These are phyloP conservation scores for Redunca redunca DNA, from an alignment of 2,113 vertebrate genomes.

Conservation along the genomic window DNA sequence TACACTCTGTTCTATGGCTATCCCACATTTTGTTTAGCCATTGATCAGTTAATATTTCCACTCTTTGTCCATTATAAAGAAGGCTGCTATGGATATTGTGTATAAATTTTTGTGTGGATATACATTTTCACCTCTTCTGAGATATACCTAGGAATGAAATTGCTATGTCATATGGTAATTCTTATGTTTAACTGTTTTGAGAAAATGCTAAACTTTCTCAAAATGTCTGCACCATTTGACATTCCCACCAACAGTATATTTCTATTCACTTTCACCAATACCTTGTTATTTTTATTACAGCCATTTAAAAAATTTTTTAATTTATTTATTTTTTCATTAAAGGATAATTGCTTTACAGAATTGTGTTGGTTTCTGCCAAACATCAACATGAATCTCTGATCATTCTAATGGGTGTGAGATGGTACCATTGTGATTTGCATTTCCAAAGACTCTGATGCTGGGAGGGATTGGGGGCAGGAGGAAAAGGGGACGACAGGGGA, in stretches of 20 bases:
- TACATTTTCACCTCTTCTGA: neutral
- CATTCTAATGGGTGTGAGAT: neutral
- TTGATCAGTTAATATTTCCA: neutral
- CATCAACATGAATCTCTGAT: neutral
- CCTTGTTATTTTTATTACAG: neutral
- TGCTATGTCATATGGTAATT: neutral
- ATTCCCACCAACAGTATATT: neutral
- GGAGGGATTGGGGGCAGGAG: no score
- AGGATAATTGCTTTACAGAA: neutral
- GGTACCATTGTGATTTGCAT: neutral
- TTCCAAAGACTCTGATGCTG: neutral
- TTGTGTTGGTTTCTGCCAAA: neutral
- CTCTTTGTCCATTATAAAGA: neutral
- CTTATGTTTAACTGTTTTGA: neutral
- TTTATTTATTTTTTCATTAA: neutral
- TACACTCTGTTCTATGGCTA: neutral
- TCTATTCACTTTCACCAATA: neutral
- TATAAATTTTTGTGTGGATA: neutral
- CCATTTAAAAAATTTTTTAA: neutral
- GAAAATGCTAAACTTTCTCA: neutral
- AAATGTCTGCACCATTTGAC: neutral
- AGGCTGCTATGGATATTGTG: neutral
- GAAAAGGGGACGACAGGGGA: no score
- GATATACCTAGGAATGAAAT: neutral
- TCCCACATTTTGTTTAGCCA: neutral